These are phyloP conservation scores for Albula glossodonta DNA, from an alignment of 2,113 vertebrate genomes.

Conservation along the genomic window DNA sequence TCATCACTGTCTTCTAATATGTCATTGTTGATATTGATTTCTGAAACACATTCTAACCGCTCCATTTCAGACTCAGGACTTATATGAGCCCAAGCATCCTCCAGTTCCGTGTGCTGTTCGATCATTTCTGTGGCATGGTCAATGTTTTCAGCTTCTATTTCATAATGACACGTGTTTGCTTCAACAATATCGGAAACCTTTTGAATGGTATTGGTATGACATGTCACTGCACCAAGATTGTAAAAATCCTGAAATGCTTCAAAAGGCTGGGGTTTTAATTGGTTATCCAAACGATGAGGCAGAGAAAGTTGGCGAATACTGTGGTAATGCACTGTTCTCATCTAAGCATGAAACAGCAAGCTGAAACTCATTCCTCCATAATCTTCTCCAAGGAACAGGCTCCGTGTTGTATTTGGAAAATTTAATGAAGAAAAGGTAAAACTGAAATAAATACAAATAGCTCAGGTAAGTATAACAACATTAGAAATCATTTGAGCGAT, in stretches of 20 bases:
- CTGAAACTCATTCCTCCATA: too few species aligned
- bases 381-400: too few species aligned
- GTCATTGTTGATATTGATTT: too few species aligned
- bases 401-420: too few species aligned
- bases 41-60: constrained; percentile 17
- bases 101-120: constrained; percentile 14
- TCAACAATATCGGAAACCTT: background rate
- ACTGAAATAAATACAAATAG: too few species aligned
- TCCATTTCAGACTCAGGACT: constrained; percentile 31
- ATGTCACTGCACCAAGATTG: background rate
- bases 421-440: too few species aligned
- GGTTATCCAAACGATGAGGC: background rate
- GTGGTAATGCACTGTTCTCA: too few species aligned
- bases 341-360: too few species aligned
- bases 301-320: constrained; percentile 27
- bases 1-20: background rate
- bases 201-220: background rate
- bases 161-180: background rate
- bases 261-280: background rate
- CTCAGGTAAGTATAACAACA: too few species aligned
- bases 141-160: constrained; percentile 6
- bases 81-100: constrained; percentile 32
- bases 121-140: constrained; percentile 16
- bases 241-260: background rate
- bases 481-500: too few species aligned